Evolutionary conservation across 2,888 invertebrate genomes (phyloP).

Genomic region (Meteorus colon): DNA sequence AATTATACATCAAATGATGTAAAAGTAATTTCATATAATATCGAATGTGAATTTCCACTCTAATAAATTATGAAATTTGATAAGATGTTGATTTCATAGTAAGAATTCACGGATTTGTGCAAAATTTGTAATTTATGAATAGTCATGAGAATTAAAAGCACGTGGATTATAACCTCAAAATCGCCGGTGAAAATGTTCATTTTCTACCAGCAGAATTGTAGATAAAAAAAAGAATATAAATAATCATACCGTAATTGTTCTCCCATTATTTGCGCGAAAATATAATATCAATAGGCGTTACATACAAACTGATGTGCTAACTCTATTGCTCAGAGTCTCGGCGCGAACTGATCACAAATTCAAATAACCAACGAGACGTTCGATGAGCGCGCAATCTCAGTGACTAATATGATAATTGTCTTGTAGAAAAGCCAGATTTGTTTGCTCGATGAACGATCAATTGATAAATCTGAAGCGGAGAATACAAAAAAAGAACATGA

Average conservation of each 20-base stretch:
- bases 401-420: background rate
- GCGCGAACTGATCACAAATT: constrained; percentile 19
- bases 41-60: background rate
- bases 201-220: background rate
- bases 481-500: background rate
- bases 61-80: too few species aligned
- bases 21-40: background rate
- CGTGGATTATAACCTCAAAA: constrained; percentile 7
- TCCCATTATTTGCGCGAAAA: constrained; percentile 54
- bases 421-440: background rate
- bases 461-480: background rate
- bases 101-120: background rate
- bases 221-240: background rate
- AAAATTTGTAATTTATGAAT: background rate
- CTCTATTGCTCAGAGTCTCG: background rate
- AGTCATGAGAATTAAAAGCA: background rate
- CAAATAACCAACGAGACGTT: background rate
- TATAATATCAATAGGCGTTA: background rate
- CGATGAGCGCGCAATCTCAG: background rate
- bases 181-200: background rate
- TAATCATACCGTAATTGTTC: constrained; percentile 58
- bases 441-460: background rate
- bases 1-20: constrained; percentile 19
- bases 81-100: too few species aligned
- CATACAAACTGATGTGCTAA: background rate